Base-by-base conservation (phyloP, 2,113 vertebrate species). In the Parus major region DNA sequence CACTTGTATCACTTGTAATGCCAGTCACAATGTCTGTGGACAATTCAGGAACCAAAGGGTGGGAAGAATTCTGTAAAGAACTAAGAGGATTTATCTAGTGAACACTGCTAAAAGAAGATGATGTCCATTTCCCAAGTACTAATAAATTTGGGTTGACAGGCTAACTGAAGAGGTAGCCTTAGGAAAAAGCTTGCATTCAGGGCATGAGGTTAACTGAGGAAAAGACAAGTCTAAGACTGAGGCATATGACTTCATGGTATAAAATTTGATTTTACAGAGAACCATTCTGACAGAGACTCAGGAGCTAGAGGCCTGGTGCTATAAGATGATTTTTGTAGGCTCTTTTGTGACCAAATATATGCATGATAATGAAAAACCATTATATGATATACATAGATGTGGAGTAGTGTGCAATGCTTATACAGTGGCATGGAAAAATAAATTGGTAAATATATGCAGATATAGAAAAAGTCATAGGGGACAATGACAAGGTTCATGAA, bases 141-240 rank as follows among this genome's bases (percentile, higher is more conserved):
- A 86, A 92, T 92, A 94, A 92, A 97, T 96, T 66, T 94, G 50
- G 20, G 57, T 80, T 95, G 96, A 94, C 91, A 95, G 55, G 42
- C 76, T 94, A 95, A 93, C 82, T 88, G 80, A 90, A 96, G 87
- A 94, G 57, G 33, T 77, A 64, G 44, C 93, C 55, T 68, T 50
- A 53, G 77, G 88, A 27, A 86, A 84, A 90, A 94, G 13, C 80
- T 71, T 95, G 86, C 77, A 91, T 94, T 95, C 78, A 86, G 91
- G 70, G 59, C 92, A 93, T 83, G 80, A 95, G 95, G 95, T 96
- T 96, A 96, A 92, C 93, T 95, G 94, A 97, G 96, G 96, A 92
- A 88, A 96, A 85, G 70, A 72, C 78, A 77, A 85, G 56, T 84
- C 64, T 94, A 78, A 96, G 95, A 70, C 90, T 79, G 42, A 96